Evolutionary conservation across 2,113 vertebrate genomes (phyloP), one percentile per base, ranked within the genome.

Genomic region (Parotia lawesii): DNA sequence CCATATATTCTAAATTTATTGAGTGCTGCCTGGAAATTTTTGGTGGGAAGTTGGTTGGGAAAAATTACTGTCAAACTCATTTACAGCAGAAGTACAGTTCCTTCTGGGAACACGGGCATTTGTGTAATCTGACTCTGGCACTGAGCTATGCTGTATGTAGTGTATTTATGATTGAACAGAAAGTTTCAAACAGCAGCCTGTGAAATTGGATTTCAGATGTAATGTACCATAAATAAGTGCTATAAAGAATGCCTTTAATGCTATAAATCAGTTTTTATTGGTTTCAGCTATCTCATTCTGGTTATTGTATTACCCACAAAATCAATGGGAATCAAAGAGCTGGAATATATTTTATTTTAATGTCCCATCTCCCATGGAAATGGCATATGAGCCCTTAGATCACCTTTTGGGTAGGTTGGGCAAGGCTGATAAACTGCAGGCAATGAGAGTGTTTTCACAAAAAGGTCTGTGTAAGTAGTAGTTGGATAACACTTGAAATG

Each of bases 161-260:
- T 96, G 86, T 98, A 98, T 98, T 98, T 98, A 98, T 98, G 97
- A 98, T 97, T 98, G 97, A 98, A 97, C 97, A 98, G 97, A 98
- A 98, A 98, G 98, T 98, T 97, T 97, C 97, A 97, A 97, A 98
- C 97, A 97, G 97, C 97, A 98, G 97, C 97, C 98, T 98, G 97
- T 98, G 98, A 98, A 98, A 98, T 98, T 98, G 98, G 98, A 98
- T 98, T 98, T 98, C 97, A 98, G 98, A 98, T 98, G 97, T 98
- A 98, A 98, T 98, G 98, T 98, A 98, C 98, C 97, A 98, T 98
- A 98, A 98, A 98, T 98, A 98, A 98, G 97, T 98, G 97, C 97
- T 97, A 97, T 98, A 98, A 98, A 98, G 97, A 98, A 98, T 98
- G 97, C 96, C 96, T 98, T 98, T 98, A 98, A 98, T 97, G 96